phyloP scores from a whole-genome alignment of 2,797 vertebrate genomes.

The Parauchenoglanis ngamensis region DNA sequence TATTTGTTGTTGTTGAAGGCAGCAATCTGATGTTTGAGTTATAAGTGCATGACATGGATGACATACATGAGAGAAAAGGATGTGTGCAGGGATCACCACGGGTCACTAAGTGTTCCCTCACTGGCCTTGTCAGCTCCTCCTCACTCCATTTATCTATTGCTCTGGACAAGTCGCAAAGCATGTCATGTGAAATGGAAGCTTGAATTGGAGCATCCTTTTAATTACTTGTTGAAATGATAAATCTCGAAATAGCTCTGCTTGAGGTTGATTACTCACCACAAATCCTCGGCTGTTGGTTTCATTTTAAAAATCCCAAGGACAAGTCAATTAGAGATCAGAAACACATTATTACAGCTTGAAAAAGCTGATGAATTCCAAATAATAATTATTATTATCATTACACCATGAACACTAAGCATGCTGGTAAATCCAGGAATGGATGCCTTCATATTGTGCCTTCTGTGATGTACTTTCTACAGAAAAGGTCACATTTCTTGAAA shows the following conservation, averaged over 20 bases:
- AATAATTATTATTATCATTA: constrained; percentile 13
- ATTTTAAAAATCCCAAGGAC: constrained; percentile 25
- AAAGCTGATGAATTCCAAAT: not conserved
- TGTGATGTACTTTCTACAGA: not conserved
- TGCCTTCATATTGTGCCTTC: not conserved
- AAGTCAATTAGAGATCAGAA: constrained; percentile 27
- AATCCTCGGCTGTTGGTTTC: constrained; percentile 33
- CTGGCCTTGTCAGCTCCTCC: constrained; percentile 34
- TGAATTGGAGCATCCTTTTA: constrained; percentile 24
- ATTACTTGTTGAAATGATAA: constrained; percentile 37
- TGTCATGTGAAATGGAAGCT: constrained; percentile 47
- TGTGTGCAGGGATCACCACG: constrained; percentile 56
- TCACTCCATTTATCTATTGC: constrained; percentile 39
- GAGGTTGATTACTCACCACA: constrained; percentile 30
- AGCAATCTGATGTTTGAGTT: constrained; percentile 58
- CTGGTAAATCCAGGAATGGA: constrained; percentile 4
- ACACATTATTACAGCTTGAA: constrained; percentile 15
- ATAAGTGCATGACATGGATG: constrained; percentile 73
- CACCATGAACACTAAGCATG: not conserved
- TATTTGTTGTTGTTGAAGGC: constrained; percentile 13
- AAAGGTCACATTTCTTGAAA: not conserved
- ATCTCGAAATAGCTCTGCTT: constrained; percentile 35
- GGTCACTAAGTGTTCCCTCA: constrained; percentile 50
- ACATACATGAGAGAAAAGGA: constrained; percentile 65
- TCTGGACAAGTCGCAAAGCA: constrained; percentile 46